Conservation (phyloP, 1,140 invertebrate species). For the Drosophila fuyamai region DNA sequence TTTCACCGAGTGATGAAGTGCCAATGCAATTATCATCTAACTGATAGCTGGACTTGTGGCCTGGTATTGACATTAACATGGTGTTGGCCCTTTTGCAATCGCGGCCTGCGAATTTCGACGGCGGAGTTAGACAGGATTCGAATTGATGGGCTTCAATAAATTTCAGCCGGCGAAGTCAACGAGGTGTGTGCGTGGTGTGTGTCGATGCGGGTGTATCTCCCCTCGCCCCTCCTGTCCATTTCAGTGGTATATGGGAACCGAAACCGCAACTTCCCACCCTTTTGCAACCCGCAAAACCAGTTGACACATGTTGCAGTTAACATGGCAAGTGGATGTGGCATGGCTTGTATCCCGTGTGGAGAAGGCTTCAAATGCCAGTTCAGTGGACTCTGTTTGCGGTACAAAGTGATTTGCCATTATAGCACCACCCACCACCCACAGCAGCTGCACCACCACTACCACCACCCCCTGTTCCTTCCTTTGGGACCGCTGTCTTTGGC, state of each 20-base stretch:
- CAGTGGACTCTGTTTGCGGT: constrained; percentile 53
- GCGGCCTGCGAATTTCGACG: constrained; percentile 4
- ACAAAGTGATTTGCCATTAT: constrained; percentile 59
- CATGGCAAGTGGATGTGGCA: constrained; percentile 44
- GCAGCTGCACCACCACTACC: background rate
- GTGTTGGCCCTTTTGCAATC: constrained; percentile 17
- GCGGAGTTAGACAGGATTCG: constrained; percentile 10
- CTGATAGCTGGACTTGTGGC: constrained; percentile 3
- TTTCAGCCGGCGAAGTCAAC: constrained; percentile 22
- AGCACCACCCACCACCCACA: constrained; percentile 7
- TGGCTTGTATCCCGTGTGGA: constrained; percentile 14
- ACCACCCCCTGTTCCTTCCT: constrained; percentile 3
- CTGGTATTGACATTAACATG: constrained; percentile 13
- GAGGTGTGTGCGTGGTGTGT: constrained; percentile 21
- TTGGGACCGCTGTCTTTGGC: constrained; percentile 46
- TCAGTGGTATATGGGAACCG: constrained; percentile 7
- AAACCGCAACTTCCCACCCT: constrained; percentile 20
- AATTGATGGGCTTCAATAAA: constrained; percentile 56
- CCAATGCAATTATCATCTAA: constrained; percentile 33
- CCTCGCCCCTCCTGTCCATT: constrained; percentile 8
- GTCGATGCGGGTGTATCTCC: constrained; percentile 3
- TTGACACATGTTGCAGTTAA: constrained; percentile 67
- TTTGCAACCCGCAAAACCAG: constrained; percentile 38
- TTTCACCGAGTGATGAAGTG: constrained; percentile 14
- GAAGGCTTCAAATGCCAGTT: constrained; percentile 24